Evolutionary conservation across 2,113 vertebrate genomes (phyloP), one percentile per base, ranked within the genome.

Genomic region (Tragelaphus scriptus): DNA sequence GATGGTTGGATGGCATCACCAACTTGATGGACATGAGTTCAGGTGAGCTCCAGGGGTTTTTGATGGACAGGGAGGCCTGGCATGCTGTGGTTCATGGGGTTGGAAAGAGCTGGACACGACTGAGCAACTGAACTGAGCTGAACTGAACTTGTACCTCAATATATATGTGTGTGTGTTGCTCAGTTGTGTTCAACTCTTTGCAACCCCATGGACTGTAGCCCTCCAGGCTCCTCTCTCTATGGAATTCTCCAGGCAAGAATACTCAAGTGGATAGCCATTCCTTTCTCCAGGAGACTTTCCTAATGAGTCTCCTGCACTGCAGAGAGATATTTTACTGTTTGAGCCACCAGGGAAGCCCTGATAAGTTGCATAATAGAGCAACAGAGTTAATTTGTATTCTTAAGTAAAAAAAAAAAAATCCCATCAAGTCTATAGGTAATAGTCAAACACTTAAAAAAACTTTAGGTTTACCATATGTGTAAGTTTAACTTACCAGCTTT

Each of bases 381-480:
- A 75, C 5, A 92, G 32, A 92, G 21, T n/a, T 71, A 94, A 56
- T 56, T 53, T 93, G 49, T 80, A 5, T 59, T 81, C 44, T 89
- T 81, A 95, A 85, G 44, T 81, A 65, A 91, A 89, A 81, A 82
- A 85, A 96, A 88, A 80, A 55, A 85, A 94, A 85, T 56, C 26
- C 65, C 47, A 88, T 51, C n/a, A n/a, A 61, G 51, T 97, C 91
- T 80, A 63, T 49, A 85, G 19, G 55, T 58, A 88, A 63, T 16
- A 88, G 28, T 79, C 49, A 95, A 85, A 91, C 6, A 81, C 49
- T 94, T 86, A 40, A 68, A 92, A 89, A 40, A 96, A 81, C 10
- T 77, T 92, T 77, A 95, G 58, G 2, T 25, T 82, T 25, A 58
- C 11, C 44, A 36, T 61, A 56, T 21, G 1, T 53, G 28, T 92